Percentiles rank a stretch among this genome's conserved stretches.
These are phyloP conservation scores for Agriopis aurantiaria DNA, from an alignment of 2,888 invertebrate species.

Conservation along the genomic window DNA sequence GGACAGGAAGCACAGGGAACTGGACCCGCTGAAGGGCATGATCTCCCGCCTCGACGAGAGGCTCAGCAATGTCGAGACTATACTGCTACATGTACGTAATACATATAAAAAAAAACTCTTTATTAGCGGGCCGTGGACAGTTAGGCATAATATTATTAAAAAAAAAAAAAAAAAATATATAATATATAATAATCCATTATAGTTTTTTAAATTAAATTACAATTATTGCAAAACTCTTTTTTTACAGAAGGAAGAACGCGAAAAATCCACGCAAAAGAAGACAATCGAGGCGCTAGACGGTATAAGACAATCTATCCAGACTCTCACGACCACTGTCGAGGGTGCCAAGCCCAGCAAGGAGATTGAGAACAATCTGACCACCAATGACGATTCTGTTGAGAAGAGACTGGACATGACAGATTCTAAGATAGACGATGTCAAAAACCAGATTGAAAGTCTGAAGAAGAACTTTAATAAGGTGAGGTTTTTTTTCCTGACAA, in stretches of 20 bases:
- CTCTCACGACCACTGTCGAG: conserved; percentile 59
- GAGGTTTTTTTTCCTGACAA: conserved; percentile 8
- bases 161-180: too few species aligned
- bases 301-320: conserved; percentile 70
- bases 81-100: conserved; percentile 88
- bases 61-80: conserved; percentile 91
- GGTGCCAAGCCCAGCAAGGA: conserved; percentile 53
- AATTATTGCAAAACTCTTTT: not conserved
- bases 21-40: conserved; percentile 90
- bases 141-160: too few species aligned
- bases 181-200: not conserved
- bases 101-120: too few species aligned
- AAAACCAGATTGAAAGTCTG: conserved; percentile 66
- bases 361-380: conserved; percentile 66
- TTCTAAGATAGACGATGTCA: conserved; percentile 72
- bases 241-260: conserved; percentile 88
- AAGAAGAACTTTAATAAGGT: conserved; percentile 73
- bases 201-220: not conserved
- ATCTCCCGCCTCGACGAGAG: conserved; percentile 91
- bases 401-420: conserved; percentile 72
- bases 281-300: conserved; percentile 85
- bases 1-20: conserved; percentile 90
- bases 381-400: conserved; percentile 60
- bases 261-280: conserved; percentile 88
- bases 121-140: too few species aligned